phyloP scores from a whole-genome alignment of 1,140 invertebrate genomes.

The Tetragonula clypearis region DNA sequence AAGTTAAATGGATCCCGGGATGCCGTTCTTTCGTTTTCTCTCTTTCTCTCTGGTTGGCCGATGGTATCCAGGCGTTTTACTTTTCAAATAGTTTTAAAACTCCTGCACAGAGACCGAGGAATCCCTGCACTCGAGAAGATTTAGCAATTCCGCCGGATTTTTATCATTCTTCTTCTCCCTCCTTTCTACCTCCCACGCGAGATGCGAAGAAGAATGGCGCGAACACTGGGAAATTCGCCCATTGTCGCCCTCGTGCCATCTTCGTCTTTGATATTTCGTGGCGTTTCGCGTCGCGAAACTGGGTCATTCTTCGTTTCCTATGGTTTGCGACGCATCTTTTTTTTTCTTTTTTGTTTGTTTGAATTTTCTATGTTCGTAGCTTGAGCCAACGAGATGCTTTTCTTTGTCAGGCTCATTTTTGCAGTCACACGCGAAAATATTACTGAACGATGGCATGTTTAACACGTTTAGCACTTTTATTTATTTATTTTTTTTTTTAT shows the following conservation, averaged over 20 bases:
- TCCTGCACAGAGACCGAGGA: constrained; percentile 7
- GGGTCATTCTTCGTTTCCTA: not conserved
- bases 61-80: constrained; percentile 46
- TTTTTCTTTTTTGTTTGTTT: too few species aligned
- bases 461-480: too few species aligned
- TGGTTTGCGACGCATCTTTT: not conserved
- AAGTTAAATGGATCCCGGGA: constrained; percentile 64
- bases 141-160: constrained; percentile 51
- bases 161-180: not conserved
- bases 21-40: not conserved
- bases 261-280: not conserved
- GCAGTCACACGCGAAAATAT: too few species aligned
- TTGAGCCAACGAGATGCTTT: too few species aligned
- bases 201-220: not conserved
- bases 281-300: not conserved
- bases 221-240: not conserved
- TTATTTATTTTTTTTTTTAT: too few species aligned
- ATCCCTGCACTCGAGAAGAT: constrained; percentile 31
- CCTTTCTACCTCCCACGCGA: not conserved
- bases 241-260: not conserved
- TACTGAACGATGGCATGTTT: too few species aligned
- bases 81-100: constrained; percentile 54
- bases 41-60: not conserved
- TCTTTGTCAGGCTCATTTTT: too few species aligned
- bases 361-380: too few species aligned